Evolutionary conservation across 2,797 vertebrate species (phyloP), one percentile per base, ranked within the genome.

Genomic region (Capromys pilorides): DNA sequence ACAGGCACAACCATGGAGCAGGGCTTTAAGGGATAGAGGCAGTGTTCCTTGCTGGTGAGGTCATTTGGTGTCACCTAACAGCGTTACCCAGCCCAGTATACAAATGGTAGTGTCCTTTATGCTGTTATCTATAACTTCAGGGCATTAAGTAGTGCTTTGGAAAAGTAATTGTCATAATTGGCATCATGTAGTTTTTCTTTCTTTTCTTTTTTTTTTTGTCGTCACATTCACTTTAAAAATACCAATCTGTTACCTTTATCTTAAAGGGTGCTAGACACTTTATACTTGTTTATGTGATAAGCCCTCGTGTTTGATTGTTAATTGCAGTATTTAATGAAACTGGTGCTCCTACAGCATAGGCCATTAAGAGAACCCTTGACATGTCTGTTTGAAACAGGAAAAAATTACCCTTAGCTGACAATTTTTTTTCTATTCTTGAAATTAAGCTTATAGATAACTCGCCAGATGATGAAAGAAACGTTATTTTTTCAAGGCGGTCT

Each of bases 351-450:
- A 62, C 49, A 82, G 39, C 85, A 90, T 73, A 97, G 86, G 49
- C 90, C 85, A 75, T 61, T 80, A 71, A 79, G 45, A 61, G 61
- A 96, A 88, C n/a, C 28, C 64, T 64, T 7, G 9, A 81, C 83
- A 36, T 84, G 31, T 86, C 49, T 39, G 19, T 73, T 59, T 54
- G 86, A 88, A 95, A 82, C 14, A 13, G 24, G 75, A 41, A 19
- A 84, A 77, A 66, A 79, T 83, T 87, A 31, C 39, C 73, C 31
- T 82, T 94, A 86, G 33, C 39, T 95, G 79, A 41, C 2, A 62
- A 51, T 87, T n/a, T 73, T 87, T 51, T 81, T 80, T 41, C 39
- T 81, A 2, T 86, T 90, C 14, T 84, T 90, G 90, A 90, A 96
- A 86, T 94, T 78, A 93, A 93, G 41, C 24, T 86, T 91, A 62